These are phyloP conservation scores for Thymelicus lineola DNA, from an alignment of 2,888 invertebrate species.

Conservation along the genomic window DNA sequence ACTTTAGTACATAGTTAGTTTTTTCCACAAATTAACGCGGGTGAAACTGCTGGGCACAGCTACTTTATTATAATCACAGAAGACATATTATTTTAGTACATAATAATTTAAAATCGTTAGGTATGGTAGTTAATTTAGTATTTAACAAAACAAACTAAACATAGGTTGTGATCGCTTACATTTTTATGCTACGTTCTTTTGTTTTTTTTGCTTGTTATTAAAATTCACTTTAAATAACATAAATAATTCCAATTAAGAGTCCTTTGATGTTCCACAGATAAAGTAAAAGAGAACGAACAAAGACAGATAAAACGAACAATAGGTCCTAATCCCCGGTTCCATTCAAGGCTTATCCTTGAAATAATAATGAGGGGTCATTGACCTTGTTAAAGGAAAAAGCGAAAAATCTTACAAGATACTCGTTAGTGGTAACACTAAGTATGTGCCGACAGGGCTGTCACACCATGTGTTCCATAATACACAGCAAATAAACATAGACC, in stretches of 20 bases:
- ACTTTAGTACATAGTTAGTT: too few relatives aligned
- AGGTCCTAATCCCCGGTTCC: constrained; percentile 6
- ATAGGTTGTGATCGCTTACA: too few relatives aligned
- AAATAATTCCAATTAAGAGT: constrained; percentile 1
- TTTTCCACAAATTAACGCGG: too few relatives aligned
- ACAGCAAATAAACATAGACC: too few relatives aligned
- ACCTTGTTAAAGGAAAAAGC: constrained; percentile 30
- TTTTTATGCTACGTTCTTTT: too few relatives aligned
- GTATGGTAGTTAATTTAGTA: too few relatives aligned
- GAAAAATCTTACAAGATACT: constrained; percentile 31
- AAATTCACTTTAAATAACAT: not conserved
- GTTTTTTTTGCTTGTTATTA: too few relatives aligned
- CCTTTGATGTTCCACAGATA: constrained; percentile 2
- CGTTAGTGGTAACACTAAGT: constrained; percentile 21
- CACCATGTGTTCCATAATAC: not conserved
- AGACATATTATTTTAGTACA: too few relatives aligned
- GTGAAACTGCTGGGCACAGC: too few relatives aligned
- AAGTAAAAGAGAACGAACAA: constrained; percentile 7
- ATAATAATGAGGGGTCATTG: constrained; percentile 22
- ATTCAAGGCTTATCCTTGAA: constrained; percentile 21
- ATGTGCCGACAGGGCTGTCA: constrained; percentile 19
- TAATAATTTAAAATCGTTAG: too few relatives aligned
- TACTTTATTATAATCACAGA: too few relatives aligned
- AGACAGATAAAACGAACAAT: constrained; percentile 21
- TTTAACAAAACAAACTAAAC: too few relatives aligned